Conservation (phyloP, 2,113 vertebrate genomes). For the Calcarius ornatus region DNA sequence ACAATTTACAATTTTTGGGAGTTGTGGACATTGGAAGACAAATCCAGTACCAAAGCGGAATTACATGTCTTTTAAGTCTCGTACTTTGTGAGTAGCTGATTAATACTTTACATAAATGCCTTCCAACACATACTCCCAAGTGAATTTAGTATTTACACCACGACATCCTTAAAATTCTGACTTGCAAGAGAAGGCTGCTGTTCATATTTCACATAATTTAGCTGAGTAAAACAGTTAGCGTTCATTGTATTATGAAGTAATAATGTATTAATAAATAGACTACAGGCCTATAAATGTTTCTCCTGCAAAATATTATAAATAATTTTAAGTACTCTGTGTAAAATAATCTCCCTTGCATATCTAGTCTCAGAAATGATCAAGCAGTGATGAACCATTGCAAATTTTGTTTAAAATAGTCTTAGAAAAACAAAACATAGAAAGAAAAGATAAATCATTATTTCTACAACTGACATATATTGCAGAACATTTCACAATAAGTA, state of each 20-base stretch:
- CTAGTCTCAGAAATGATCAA: slow-evolving; percentile 12
- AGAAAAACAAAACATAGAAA: slow-evolving; percentile 17
- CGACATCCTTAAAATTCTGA: neutral
- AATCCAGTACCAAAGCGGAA: neutral
- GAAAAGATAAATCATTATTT: neutral
- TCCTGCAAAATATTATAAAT: neutral
- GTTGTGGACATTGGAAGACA: neutral
- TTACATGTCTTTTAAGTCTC: neutral
- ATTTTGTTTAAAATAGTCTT: slow-evolving; percentile 28
- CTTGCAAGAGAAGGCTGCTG: neutral
- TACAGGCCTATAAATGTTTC: neutral
- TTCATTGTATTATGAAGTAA: neutral
- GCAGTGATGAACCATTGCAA: neutral
- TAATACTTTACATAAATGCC: neutral
- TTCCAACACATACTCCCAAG: neutral
- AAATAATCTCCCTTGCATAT: neutral
- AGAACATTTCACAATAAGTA: neutral
- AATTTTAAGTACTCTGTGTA: neutral
- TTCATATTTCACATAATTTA: neutral
- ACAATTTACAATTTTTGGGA: neutral
- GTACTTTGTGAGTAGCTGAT: neutral
- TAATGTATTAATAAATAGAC: neutral
- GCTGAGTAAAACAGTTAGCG: neutral
- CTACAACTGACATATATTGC: neutral
- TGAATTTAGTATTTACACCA: neutral